Conservation (phyloP, 30 jellyfish, hydroid and myxozoan genomes). For the Mastigias papua region DNA sequence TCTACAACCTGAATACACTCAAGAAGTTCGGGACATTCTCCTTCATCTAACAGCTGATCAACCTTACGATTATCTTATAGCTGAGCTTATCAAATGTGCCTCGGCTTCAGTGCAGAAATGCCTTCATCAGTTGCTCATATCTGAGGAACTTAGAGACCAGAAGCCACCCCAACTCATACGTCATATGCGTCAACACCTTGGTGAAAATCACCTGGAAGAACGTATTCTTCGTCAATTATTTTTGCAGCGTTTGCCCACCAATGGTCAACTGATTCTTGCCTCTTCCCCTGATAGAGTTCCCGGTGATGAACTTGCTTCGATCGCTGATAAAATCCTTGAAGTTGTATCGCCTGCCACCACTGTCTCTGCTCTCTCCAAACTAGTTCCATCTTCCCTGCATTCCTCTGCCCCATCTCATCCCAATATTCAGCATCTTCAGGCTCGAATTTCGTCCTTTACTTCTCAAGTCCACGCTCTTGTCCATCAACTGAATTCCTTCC, state of each 20-base stretch:
- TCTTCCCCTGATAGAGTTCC: constrained; percentile 21
- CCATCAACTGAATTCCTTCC: too few species aligned
- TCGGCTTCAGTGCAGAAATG: constrained; percentile 40
- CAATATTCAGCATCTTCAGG: constrained; percentile 12
- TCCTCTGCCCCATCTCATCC: too few species aligned
- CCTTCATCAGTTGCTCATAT: constrained; percentile 22
- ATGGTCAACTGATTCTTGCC: constrained; percentile 34
- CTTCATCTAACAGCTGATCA: not conserved
- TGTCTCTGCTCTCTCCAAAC: not conserved
- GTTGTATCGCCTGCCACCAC: constrained; percentile 28
- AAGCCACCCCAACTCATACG: constrained; percentile 37
- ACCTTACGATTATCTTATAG: not conserved
- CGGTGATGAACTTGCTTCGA: constrained; percentile 17
- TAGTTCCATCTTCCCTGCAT: too few species aligned
- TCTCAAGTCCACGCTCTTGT: not conserved
- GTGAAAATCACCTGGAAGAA: constrained; percentile 20
- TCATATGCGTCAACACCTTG: constrained; percentile 29
- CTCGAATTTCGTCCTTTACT: constrained; percentile 9
- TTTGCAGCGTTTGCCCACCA: constrained; percentile 43
- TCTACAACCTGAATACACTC: constrained; percentile 34
- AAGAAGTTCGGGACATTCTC: constrained; percentile 33
- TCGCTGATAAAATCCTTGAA: constrained; percentile 35
- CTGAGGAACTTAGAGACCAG: constrained; percentile 39
- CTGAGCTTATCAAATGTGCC: constrained; percentile 35
- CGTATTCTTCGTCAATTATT: constrained; percentile 24